phyloP scores from a whole-genome alignment of 2,888 invertebrate genomes.

The Eucriotettix oculatus region DNA sequence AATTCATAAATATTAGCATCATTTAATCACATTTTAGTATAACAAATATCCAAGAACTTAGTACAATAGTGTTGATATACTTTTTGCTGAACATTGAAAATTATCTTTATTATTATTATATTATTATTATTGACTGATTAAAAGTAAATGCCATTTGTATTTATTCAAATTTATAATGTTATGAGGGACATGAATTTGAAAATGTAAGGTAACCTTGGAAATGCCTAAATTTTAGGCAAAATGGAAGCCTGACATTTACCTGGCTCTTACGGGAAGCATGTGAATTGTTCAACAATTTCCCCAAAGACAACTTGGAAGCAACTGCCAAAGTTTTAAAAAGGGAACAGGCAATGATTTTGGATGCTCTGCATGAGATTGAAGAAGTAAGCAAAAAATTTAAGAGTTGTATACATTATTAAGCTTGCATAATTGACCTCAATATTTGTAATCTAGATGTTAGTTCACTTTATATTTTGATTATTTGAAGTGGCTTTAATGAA shows the following conservation, averaged over 20 bases:
- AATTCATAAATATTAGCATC: background rate
- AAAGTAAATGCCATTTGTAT: too few relatives aligned
- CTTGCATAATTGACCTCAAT: too few relatives aligned
- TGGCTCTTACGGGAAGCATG: conserved; percentile 9
- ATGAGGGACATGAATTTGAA: too few relatives aligned
- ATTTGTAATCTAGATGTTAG: too few relatives aligned
- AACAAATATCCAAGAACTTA: background rate
- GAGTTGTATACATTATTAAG: background rate
- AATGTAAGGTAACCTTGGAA: too few relatives aligned
- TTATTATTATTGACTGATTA: background rate
- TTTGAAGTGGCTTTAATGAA: too few relatives aligned
- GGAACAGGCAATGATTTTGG: conserved; percentile 11
- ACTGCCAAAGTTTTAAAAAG: conserved; percentile 7
- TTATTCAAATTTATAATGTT: too few relatives aligned
- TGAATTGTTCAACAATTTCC: conserved; percentile 8
- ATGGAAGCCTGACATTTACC: background rate
- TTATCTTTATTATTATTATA: background rate
- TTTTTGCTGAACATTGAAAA: background rate
- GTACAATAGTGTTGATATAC: background rate
- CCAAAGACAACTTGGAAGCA: conserved; percentile 10
- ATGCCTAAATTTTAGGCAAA: too few relatives aligned
- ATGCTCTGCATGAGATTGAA: conserved; percentile 15
- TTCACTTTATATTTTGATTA: too few relatives aligned
- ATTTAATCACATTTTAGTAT: background rate
- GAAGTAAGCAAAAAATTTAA: conserved; percentile 7